These are phyloP conservation scores for Artibeus lituratus DNA, from an alignment of 2,797 vertebrate genomes.

Conservation along the genomic window DNA sequence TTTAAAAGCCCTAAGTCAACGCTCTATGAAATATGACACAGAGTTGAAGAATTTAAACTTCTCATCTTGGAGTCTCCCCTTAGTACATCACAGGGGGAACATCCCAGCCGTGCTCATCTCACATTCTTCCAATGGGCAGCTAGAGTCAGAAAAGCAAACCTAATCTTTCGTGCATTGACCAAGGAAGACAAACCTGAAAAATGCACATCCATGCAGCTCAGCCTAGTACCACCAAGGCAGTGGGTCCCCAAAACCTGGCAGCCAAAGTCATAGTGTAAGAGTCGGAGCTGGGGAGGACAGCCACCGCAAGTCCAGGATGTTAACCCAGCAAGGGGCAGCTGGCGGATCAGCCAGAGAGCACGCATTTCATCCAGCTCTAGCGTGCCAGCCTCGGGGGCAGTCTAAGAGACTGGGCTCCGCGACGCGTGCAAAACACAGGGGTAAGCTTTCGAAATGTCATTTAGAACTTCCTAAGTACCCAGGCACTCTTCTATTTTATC, in stretches of 20 bases:
- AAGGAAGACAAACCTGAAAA: slow-evolving; percentile 12
- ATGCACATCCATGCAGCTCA: neutral
- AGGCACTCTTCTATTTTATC: neutral
- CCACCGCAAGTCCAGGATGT: neutral
- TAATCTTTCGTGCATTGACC: neutral
- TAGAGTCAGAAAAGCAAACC: neutral
- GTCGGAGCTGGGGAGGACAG: neutral
- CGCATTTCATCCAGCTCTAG: neutral
- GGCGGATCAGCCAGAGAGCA: neutral
- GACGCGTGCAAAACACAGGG: neutral
- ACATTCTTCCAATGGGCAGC: neutral
- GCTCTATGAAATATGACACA: neutral
- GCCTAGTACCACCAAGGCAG: neutral
- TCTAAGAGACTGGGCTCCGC: neutral
- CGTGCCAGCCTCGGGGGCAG: neutral
- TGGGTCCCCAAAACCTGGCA: neutral
- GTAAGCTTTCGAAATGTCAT: neutral
- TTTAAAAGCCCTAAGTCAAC: slow-evolving; percentile 16
- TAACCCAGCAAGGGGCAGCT: neutral
- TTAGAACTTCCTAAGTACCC: neutral
- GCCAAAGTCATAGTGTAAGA: neutral
- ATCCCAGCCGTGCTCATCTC: neutral
- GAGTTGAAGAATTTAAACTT: slow-evolving; percentile 11
- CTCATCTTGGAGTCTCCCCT: neutral
- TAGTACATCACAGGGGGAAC: neutral